A percentile compares a stretch with the other conserved stretches of the same genome.
Conservation (phyloP, 1,140 invertebrate species). For the Zaprionus vittiger region DNA sequence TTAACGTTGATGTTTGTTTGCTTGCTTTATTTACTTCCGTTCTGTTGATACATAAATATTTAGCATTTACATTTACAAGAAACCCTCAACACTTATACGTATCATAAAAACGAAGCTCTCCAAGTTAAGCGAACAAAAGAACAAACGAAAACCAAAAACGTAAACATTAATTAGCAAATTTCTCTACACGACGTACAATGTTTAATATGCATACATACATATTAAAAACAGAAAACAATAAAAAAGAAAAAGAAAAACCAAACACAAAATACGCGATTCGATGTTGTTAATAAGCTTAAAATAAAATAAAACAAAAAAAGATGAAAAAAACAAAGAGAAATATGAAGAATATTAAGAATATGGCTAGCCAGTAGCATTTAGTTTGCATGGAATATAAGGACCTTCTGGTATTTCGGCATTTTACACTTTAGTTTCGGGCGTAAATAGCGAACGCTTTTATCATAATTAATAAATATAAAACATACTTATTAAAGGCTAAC, state of each 20-base stretch:
- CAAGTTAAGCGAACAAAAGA: conserved; percentile 68
- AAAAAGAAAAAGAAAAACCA: conserved; percentile 31
- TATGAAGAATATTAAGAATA: conserved; percentile 41
- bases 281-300: conserved; percentile 82
- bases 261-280: conserved; percentile 65
- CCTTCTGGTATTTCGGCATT: conserved; percentile 35
- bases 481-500: conserved; percentile 74
- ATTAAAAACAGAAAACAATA: conserved; percentile 51
- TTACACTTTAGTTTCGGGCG: conserved; percentile 68
- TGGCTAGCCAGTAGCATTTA: conserved; percentile 76
- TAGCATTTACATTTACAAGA: conserved; percentile 36
- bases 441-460: conserved; percentile 79
- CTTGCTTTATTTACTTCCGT: conserved; percentile 9
- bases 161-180: conserved; percentile 80
- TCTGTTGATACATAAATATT: conserved; percentile 26
- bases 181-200: conserved; percentile 77
- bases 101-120: conserved; percentile 82
- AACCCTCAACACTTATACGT: conserved; percentile 79
- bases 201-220: conserved; percentile 60
- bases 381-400: conserved; percentile 51
- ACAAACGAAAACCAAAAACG: conserved; percentile 56
- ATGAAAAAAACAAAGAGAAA: background rate
- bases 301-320: conserved; percentile 12
- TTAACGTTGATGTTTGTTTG: conserved; percentile 4
- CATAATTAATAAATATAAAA: conserved; percentile 44